Percentiles rank a stretch among this genome's conserved stretches.
Evolutionary conservation across 2,113 vertebrate genomes (phyloP).

Genomic region (Aegypius monachus): DNA sequence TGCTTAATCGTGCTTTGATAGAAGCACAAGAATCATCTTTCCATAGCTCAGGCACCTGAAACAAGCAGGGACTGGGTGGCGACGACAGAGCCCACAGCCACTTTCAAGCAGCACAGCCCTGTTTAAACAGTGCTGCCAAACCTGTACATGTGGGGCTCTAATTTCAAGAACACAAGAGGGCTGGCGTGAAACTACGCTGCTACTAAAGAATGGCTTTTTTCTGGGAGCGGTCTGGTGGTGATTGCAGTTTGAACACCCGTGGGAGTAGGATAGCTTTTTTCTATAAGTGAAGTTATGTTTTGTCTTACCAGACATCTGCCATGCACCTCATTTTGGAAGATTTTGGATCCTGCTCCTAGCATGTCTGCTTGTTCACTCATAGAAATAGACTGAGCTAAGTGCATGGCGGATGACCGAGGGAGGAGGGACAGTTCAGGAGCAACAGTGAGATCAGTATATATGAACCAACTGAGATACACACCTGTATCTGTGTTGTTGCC

Average conservation of each 20-base stretch:
- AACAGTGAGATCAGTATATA: not conserved
- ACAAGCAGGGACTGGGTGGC: not conserved
- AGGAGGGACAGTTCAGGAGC: not conserved
- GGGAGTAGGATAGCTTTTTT: not conserved
- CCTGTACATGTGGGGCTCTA: fast-evolving
- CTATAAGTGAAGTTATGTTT: fast-evolving
- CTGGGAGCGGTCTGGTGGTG: no score
- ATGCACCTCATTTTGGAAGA: not conserved
- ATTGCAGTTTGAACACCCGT: not conserved
- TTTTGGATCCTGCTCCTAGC: not conserved
- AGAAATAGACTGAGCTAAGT: not conserved
- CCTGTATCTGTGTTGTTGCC: not conserved
- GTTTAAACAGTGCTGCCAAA: not conserved
- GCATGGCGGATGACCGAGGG: not conserved
- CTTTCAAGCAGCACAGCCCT: fast-evolving
- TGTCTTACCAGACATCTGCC: not conserved
- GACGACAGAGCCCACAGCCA: not conserved
- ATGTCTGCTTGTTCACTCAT: not conserved
- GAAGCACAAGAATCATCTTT: not conserved
- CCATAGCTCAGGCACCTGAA: not conserved
- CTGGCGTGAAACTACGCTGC: not conserved
- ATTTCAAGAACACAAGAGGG: not conserved
- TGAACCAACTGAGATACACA: not conserved
- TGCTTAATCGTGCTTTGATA: fast-evolving
- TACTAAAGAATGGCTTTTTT: not conserved